Percentiles rank a stretch among this genome's conserved stretches.
phyloP scores from a whole-genome alignment of 2,797 vertebrate species.

The Cynodonichthys magdalenae region DNA sequence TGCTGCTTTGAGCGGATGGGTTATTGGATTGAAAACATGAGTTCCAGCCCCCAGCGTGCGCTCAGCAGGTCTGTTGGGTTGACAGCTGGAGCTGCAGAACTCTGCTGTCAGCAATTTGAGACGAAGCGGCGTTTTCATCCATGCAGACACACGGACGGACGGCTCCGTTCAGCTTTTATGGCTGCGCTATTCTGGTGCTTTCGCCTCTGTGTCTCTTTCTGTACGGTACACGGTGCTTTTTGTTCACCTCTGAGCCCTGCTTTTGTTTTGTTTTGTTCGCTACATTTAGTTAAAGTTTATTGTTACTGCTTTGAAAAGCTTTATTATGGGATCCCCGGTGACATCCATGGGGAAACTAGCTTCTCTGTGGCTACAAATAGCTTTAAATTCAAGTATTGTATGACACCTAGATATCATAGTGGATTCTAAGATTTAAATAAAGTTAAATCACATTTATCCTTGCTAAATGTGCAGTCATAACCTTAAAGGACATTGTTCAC shows the following conservation, averaged over 20 bases:
- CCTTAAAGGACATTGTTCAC: too few relatives aligned
- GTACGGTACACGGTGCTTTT: constrained; percentile 53
- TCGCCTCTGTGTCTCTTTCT: constrained; percentile 51
- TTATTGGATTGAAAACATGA: constrained; percentile 5
- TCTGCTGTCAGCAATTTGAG: constrained; percentile 72
- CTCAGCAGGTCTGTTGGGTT: constrained; percentile 38
- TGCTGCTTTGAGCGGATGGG: constrained; percentile 21
- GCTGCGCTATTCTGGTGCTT: constrained; percentile 70
- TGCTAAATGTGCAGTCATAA: too few relatives aligned
- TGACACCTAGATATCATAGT: neutral
- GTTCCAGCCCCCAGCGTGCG: constrained; percentile 32
- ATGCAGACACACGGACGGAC: constrained; percentile 32
- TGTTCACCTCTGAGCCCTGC: constrained; percentile 45
- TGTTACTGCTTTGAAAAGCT: constrained; percentile 42
- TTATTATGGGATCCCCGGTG: neutral
- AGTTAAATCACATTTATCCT: neutral
- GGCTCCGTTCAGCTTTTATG: constrained; percentile 51
- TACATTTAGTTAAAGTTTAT: constrained; percentile 19
- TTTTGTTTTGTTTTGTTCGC: constrained; percentile 39
- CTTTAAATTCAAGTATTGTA: neutral
- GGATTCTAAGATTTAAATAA: neutral
- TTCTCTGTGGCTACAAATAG: neutral
- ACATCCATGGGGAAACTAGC: constrained; percentile 4
- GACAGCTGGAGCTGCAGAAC: constrained; percentile 23
- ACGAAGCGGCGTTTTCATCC: constrained; percentile 70